Conservation (phyloP, 2,113 vertebrate species). For the Malurus cyaneus region DNA sequence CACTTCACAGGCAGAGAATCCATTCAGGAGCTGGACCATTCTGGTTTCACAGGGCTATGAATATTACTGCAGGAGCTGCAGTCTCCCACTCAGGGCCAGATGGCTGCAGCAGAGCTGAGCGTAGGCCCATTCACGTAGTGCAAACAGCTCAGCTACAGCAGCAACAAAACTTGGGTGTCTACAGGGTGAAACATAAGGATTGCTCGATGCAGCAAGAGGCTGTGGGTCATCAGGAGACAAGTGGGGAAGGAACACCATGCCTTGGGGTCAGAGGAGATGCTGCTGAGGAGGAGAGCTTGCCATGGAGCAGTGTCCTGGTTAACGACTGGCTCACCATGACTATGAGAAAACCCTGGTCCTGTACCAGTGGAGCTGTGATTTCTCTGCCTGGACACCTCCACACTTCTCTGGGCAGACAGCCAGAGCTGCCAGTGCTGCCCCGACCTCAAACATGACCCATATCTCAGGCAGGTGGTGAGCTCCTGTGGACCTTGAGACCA, state of each 20-base stretch:
- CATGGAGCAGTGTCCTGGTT: background rate
- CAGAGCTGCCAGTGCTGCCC: background rate
- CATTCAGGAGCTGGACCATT: fast-evolving
- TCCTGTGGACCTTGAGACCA: background rate
- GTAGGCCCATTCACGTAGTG: background rate
- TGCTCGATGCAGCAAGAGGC: background rate
- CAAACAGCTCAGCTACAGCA: background rate
- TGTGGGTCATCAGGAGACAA: background rate
- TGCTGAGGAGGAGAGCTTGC: background rate
- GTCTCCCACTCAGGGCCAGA: background rate
- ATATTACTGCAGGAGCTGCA: background rate
- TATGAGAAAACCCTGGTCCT: background rate
- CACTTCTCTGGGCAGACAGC: background rate
- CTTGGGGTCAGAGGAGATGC: background rate
- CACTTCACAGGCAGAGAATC: background rate
- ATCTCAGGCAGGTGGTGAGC: background rate
- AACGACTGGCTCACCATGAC: background rate
- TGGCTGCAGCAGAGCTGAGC: background rate
- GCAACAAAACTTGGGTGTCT: background rate
- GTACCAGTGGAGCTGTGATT: background rate
- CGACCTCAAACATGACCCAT: background rate
- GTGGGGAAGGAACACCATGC: background rate
- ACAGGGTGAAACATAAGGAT: background rate
- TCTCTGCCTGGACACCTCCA: background rate
- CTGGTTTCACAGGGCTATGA: background rate